phyloP scores from a whole-genome alignment of 2,113 vertebrate species.

The Stigmatopora nigra region DNA sequence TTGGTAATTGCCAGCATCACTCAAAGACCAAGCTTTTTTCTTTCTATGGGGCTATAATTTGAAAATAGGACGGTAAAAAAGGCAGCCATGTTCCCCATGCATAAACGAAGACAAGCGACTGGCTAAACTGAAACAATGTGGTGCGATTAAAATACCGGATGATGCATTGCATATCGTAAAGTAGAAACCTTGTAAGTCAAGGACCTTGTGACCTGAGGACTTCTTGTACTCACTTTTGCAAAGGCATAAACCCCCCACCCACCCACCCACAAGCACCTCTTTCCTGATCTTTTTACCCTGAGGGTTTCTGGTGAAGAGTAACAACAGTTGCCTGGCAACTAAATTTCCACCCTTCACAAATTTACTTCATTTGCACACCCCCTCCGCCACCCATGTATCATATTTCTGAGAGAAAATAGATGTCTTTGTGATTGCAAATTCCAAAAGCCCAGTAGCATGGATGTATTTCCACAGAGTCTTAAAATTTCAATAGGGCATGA shows the following conservation, averaged over 20 bases:
- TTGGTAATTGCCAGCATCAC: no score
- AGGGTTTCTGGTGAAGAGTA: constrained; percentile 51
- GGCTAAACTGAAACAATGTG: no score
- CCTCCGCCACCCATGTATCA: not conserved
- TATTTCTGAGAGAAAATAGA: constrained; percentile 8
- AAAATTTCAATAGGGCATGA: constrained; percentile 18
- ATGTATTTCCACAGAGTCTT: constrained; percentile 13
- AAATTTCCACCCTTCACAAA: constrained; percentile 62
- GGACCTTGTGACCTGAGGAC: constrained; percentile 39
- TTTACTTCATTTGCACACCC: constrained; percentile 25
- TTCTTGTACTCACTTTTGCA: constrained; percentile 12
- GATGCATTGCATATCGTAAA: no score
- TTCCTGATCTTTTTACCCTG: constrained; percentile 37
- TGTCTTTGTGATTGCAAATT: constrained; percentile 43
- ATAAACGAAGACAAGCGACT: no score
- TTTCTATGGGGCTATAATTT: no score
- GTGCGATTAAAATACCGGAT: no score
- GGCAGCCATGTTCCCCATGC: no score
- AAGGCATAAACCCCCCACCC: constrained; percentile 22
- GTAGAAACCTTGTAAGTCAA: not conserved
- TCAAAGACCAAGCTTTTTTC: no score
- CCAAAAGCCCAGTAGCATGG: constrained; percentile 37
- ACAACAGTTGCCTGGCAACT: constrained; percentile 70
- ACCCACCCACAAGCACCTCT: constrained; percentile 6
- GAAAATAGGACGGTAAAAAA: no score